Conservation (phyloP, 2,888 invertebrate genomes). For the Imbricaverruca yamaguchii region DNA sequence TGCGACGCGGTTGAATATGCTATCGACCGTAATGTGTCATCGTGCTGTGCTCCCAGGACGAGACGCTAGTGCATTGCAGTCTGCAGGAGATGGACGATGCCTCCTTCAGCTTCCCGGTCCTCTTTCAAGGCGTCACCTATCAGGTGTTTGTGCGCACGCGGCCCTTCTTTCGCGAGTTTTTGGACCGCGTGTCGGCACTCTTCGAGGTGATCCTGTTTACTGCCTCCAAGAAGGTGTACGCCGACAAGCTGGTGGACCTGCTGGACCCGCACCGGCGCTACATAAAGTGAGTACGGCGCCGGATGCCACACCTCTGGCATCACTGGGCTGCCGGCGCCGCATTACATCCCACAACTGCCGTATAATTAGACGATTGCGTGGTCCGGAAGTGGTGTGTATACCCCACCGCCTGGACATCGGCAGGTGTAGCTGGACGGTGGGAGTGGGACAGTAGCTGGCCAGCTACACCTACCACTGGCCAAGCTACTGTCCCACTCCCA, state of each 20-base stretch:
- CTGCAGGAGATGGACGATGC: conserved; percentile 85
- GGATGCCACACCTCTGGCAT: not conserved
- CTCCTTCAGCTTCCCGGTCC: conserved; percentile 85
- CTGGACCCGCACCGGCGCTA: conserved; percentile 79
- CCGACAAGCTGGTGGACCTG: conserved; percentile 83
- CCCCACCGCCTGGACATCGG: too few species aligned
- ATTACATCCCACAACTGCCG: too few species aligned
- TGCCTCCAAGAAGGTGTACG: conserved; percentile 90
- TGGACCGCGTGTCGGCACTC: conserved; percentile 73
- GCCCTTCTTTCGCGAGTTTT: conserved; percentile 84
- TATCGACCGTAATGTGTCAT: too few species aligned
- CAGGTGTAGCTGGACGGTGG: too few species aligned
- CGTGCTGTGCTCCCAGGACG: conserved; percentile 54
- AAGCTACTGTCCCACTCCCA: too few species aligned
- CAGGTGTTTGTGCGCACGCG: conserved; percentile 75
- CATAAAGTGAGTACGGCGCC: conserved; percentile 58
- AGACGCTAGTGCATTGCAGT: conserved; percentile 92
- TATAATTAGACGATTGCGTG: too few species aligned
- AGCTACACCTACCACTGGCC: too few species aligned
- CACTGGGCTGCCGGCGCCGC: too few species aligned
- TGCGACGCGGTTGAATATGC: too few species aligned
- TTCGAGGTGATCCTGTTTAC: conserved; percentile 94
- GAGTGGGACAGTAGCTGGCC: too few species aligned
- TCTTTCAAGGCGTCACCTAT: conserved; percentile 83
- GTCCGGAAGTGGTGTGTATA: too few species aligned